Conservation (phyloP, 2,797 vertebrate genomes). For the Spheniscus humboldti region DNA sequence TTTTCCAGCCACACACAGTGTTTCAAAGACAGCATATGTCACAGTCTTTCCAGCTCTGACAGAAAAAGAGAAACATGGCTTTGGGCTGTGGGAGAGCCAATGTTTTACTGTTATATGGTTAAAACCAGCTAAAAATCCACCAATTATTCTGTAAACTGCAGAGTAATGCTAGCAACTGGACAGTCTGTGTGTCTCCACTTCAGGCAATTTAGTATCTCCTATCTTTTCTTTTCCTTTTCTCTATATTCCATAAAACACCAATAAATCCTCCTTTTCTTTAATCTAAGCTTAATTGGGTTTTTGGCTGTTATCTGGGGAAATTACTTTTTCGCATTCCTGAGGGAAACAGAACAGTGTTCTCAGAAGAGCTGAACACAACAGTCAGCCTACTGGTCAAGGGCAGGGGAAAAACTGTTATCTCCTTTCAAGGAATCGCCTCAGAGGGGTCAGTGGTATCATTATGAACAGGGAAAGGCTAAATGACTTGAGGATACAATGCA, state of each 20-base stretch:
- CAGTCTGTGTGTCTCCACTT: conserved; percentile 4
- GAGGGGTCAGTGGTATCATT: neutral
- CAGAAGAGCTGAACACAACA: conserved; percentile 24
- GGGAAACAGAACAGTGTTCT: conserved; percentile 26
- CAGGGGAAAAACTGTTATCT: conserved; percentile 16
- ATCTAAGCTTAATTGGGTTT: conserved; percentile 66
- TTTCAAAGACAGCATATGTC: neutral
- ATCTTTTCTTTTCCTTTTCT: conserved; percentile 46
- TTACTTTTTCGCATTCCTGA: conserved; percentile 44
- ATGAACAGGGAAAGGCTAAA: neutral
- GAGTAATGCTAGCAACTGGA: neutral
- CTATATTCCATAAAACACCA: conserved; percentile 32
- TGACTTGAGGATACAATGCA: neutral
- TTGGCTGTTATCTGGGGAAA: conserved; percentile 59
- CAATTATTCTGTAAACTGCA: conserved; percentile 15
- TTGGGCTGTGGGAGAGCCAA: conserved; percentile 14
- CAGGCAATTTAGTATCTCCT: conserved; percentile 48
- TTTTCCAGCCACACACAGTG: neutral
- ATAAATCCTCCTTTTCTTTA: conserved; percentile 64
- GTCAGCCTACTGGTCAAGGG: conserved; percentile 25
- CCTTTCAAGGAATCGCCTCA: neutral
- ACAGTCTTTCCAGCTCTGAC: neutral
- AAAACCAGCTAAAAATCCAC: conserved; percentile 22
- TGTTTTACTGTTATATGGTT: neutral
- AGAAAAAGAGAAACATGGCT: conserved; percentile 10